phyloP scores from a whole-genome alignment of 2,113 vertebrate genomes.

The Kryptolebias marmoratus region DNA sequence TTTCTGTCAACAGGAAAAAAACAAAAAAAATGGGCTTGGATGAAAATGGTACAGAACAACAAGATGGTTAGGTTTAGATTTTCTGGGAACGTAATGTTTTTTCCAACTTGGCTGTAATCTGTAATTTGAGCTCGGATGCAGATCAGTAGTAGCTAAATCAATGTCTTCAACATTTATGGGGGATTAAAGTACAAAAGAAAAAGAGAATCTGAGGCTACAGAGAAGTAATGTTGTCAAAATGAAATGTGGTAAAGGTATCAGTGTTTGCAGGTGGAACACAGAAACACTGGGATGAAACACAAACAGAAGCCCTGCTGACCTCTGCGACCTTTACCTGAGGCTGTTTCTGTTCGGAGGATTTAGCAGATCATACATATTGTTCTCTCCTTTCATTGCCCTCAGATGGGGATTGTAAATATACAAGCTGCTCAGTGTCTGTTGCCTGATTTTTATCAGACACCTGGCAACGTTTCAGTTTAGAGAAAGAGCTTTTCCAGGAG shows the following conservation, averaged over 20 bases:
- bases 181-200: not conserved
- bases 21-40: not conserved
- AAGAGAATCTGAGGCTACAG: not conserved
- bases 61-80: slow-evolving; percentile 40
- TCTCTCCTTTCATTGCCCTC: slow-evolving; percentile 8
- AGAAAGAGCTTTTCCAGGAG: slow-evolving; percentile 2
- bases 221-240: not conserved
- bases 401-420: slow-evolving; percentile 31
- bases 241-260: slow-evolving; percentile 9
- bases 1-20: slow-evolving; percentile 17
- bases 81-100: slow-evolving; percentile 49
- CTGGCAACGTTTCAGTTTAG: not conserved
- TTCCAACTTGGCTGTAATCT: slow-evolving; percentile 46
- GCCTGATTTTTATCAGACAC: slow-evolving; percentile 30
- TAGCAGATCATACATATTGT: slow-evolving; percentile 22
- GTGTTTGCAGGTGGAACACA: slow-evolving; percentile 32
- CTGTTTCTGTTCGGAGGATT: slow-evolving; percentile 32
- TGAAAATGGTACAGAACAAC: slow-evolving; percentile 9
- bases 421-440: slow-evolving; percentile 5
- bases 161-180: slow-evolving; percentile 20
- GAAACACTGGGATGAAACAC: slow-evolving; percentile 6
- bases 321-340: slow-evolving; percentile 33
- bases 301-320: slow-evolving; percentile 51
- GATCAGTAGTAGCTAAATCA: slow-evolving; percentile 11
- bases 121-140: slow-evolving; percentile 34